Percentiles rank a stretch among this genome's conserved stretches.
phyloP scores from a whole-genome alignment of 2,888 invertebrate genomes.

The Pteria penguin region DNA sequence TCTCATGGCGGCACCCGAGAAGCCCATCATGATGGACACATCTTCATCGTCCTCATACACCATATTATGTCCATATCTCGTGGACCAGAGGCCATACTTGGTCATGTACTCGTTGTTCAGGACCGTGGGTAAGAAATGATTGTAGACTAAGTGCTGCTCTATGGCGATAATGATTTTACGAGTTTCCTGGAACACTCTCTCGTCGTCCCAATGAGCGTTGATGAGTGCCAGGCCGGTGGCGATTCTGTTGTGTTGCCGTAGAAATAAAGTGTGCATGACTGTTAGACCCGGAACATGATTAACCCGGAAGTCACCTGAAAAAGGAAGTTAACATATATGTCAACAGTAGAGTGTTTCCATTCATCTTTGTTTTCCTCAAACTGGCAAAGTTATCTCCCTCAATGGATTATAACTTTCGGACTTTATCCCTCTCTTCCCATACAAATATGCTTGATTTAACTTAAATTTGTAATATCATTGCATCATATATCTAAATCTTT shows the following conservation, averaged over 20 bases:
- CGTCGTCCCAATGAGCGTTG: slow-evolving; percentile 90
- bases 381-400: too few relatives aligned
- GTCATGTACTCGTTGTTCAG: slow-evolving; percentile 95
- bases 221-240: slow-evolving; percentile 88
- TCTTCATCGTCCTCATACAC: slow-evolving; percentile 30
- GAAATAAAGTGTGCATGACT: slow-evolving; percentile 89
- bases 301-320: slow-evolving; percentile 87
- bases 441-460: too few relatives aligned
- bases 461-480: too few relatives aligned
- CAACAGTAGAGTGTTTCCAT: too few relatives aligned
- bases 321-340: not conserved
- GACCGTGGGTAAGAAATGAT: slow-evolving; percentile 86
- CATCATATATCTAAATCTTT: too few relatives aligned
- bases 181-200: slow-evolving; percentile 63
- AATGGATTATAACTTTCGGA: too few relatives aligned
- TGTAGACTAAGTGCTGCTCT: slow-evolving; percentile 82
- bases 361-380: too few relatives aligned
- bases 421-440: too few relatives aligned
- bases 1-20: slow-evolving; percentile 43
- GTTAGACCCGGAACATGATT: slow-evolving; percentile 93
- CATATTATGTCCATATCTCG: slow-evolving; percentile 15
- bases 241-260: slow-evolving; percentile 90
- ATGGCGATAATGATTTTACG: slow-evolving; percentile 87
- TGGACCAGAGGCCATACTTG: slow-evolving; percentile 90
- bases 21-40: slow-evolving; percentile 44